Base-by-base conservation (phyloP, 2,888 invertebrate genomes). In the Leptinotarsa tumamoca region DNA sequence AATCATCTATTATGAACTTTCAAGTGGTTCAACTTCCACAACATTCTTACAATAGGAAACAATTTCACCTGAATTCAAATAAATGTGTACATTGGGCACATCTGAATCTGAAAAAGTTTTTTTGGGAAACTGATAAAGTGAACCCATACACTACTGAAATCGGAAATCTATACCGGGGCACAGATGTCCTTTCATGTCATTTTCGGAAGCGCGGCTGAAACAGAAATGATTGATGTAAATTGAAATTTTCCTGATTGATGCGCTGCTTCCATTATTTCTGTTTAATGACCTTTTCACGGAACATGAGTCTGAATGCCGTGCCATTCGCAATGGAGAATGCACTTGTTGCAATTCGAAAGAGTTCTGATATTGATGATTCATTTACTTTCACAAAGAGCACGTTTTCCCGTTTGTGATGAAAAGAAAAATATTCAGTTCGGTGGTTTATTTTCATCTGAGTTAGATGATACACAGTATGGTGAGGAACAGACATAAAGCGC, bases 211-310 rank as follows among this genome's bases (percentile, higher is more conserved):
- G 63, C 63, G 63, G 43, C 33, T n/a, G 63, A 17, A 27, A 63
- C n/a, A 63, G 63, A 63, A 63, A 63, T 63, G 63, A 63, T 63
- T 63, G 63, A 63, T 63, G 63, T 63, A 63, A 33, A 63, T 63
- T 63, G 63, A 63, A 63, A 63, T 43, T 63, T 63, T 13, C 63
- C 43, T 43, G 63, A 63, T 33, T 63, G 63, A 63, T 43, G 63
- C 63, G 27, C 18, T 33, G 63, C 43, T 43, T 43, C 43, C 43
- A 63, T 63, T 63, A 63, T 63, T 63, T 63, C 43, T 33, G 63
- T 63, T 27, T 63, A 43, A 63, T 63, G 63, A 63, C 27, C 63
- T 63, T 63, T 63, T 43, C 63, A 63, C 43, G 63, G 63, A 43
- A 33, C n/a, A 63, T 43, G 63, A 43, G 63, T 14, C 63, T n/a